phyloP scores from a whole-genome alignment of 2,888 invertebrate genomes.

The Mactromeris polynyma region DNA sequence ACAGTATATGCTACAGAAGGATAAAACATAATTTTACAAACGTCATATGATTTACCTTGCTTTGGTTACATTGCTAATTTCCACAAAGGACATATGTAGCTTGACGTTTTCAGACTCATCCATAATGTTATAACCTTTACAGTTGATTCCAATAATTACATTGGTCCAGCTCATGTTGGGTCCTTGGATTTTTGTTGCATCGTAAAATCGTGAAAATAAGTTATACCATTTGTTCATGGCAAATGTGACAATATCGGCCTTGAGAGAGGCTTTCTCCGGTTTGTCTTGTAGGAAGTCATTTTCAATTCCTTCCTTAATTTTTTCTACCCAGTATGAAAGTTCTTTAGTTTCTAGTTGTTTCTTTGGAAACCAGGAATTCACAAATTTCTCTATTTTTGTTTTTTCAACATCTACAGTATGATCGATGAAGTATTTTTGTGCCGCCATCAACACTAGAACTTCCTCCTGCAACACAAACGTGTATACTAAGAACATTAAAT shows the following conservation, averaged over 20 bases:
- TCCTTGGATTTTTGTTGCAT: constrained; percentile 74
- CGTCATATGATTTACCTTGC: too few relatives aligned
- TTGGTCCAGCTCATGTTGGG: constrained; percentile 68
- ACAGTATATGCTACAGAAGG: too few relatives aligned
- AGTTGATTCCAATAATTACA: constrained; percentile 79
- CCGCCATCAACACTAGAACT: constrained; percentile 75
- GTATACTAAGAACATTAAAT: too few relatives aligned
- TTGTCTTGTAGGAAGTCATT: constrained; percentile 72
- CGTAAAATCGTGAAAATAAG: constrained; percentile 82
- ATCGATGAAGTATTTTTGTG: constrained; percentile 80
- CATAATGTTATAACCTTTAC: constrained; percentile 79
- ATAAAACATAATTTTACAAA: too few relatives aligned
- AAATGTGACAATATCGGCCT: constrained; percentile 78
- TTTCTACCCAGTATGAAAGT: constrained; percentile 66
- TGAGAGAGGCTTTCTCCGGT: constrained; percentile 67
- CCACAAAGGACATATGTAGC: constrained; percentile 75
- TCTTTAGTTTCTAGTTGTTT: constrained; percentile 62
- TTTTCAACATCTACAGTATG: constrained; percentile 66
- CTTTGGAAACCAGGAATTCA: constrained; percentile 79
- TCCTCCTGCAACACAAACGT: constrained; percentile 78
- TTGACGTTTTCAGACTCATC: constrained; percentile 79
- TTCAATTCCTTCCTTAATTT: constrained; percentile 70
- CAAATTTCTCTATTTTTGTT: constrained; percentile 75
- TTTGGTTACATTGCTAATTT: constrained; percentile 74
- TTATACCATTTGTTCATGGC: constrained; percentile 80